Conservation (phyloP, 2,797 vertebrate species). For the Fundulus diaphanus region DNA sequence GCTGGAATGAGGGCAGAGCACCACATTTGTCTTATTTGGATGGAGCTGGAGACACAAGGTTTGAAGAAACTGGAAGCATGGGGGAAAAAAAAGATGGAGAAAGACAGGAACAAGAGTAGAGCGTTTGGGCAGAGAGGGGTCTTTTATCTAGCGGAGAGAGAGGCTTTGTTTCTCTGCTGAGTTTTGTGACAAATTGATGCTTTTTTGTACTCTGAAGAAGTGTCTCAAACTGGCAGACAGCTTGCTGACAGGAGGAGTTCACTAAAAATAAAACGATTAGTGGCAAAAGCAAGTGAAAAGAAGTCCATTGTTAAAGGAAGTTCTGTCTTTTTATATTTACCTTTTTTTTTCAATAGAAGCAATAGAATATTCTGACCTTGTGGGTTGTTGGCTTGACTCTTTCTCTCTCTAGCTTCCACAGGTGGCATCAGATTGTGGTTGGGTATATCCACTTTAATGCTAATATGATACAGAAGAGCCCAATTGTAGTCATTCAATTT, state of each 20-base stretch:
- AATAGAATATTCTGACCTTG: background rate
- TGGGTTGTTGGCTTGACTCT: background rate
- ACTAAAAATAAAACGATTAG: slow-evolving; percentile 19
- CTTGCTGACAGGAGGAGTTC: slow-evolving; percentile 21
- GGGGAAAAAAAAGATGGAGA: slow-evolving; percentile 1
- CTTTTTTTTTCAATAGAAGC: background rate
- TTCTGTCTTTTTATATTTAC: background rate
- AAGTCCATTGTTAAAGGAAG: background rate
- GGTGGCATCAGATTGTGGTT: background rate
- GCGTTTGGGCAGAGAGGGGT: slow-evolving; percentile 11
- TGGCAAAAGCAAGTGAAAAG: background rate
- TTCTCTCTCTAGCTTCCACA: background rate
- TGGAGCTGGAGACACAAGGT: slow-evolving; percentile 40
- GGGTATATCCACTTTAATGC: background rate
- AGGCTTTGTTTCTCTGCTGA: slow-evolving; percentile 37
- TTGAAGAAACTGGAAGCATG: background rate
- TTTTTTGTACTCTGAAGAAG: slow-evolving; percentile 34
- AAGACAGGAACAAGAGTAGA: background rate
- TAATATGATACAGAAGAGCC: background rate
- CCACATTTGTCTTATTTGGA: slow-evolving; percentile 72
- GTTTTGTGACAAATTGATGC: slow-evolving; percentile 49
- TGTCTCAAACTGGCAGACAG: slow-evolving; percentile 19
- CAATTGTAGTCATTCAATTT: background rate
- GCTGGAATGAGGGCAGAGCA: slow-evolving; percentile 77
- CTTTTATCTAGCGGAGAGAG: slow-evolving; percentile 25